These are phyloP conservation scores for Notiomystis cincta DNA, from an alignment of 2,113 vertebrate species.

Conservation along the genomic window DNA sequence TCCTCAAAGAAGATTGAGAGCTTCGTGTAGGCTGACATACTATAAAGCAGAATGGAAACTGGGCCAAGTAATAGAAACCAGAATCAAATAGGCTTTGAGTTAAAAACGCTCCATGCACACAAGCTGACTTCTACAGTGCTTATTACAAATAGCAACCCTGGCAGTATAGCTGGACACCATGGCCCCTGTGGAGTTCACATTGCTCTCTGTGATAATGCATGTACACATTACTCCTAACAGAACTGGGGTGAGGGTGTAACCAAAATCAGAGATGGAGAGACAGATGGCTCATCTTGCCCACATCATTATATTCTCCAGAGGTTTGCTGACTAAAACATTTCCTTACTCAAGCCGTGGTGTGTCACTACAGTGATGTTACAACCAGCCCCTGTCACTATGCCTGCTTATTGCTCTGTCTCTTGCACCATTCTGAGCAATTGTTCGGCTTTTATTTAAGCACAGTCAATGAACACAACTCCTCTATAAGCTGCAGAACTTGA, in stretches of 20 bases:
- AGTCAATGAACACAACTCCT: not conserved
- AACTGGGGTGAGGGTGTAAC: not conserved
- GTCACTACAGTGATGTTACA: not conserved
- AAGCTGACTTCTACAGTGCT: not conserved
- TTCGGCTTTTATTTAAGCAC: not conserved
- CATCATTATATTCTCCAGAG: not conserved
- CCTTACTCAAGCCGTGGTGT: not conserved
- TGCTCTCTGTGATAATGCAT: not conserved
- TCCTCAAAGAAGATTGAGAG: constrained; percentile 21
- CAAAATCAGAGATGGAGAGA: not conserved
- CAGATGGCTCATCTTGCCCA: not conserved
- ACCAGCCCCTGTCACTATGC: not conserved
- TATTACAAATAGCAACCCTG: not conserved
- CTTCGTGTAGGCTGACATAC: not conserved
- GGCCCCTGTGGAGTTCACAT: fast-evolving
- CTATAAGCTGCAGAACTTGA: not conserved
- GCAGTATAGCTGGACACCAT: not conserved
- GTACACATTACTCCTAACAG: not conserved
- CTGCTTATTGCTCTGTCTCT: not conserved
- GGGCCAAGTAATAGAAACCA: not conserved
- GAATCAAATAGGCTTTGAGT: not conserved
- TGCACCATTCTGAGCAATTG: not conserved
- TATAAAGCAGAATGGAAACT: constrained; percentile 5
- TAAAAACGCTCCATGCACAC: not conserved
- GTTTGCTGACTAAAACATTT: not conserved